Evolutionary conservation across 2,888 invertebrate species (phyloP).

Genomic region (Erannis defoliaria): DNA sequence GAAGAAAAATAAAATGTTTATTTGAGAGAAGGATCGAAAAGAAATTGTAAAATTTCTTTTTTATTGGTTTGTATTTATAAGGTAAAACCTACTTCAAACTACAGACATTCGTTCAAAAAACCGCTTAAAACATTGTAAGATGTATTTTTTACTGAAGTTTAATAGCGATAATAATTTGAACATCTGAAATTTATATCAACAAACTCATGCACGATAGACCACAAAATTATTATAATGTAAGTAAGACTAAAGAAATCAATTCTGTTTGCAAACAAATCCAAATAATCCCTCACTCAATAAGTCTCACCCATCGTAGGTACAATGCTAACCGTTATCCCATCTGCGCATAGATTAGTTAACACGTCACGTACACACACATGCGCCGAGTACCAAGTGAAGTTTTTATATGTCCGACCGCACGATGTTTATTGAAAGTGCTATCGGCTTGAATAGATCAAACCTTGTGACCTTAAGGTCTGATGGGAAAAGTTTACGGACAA

Average conservation of each 20-base stretch:
- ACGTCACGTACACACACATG: constrained; percentile 74
- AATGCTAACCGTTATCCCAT: constrained; percentile 58
- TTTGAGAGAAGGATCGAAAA: not conserved
- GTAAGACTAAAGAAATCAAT: constrained; percentile 11
- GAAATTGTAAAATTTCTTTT: too few relatives aligned
- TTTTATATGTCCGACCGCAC: constrained; percentile 77
- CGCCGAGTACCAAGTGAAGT: constrained; percentile 68
- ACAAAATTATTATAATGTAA: too few relatives aligned
- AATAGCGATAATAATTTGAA: too few relatives aligned
- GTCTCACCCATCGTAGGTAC: constrained; percentile 56
- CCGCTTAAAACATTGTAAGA: too few relatives aligned
- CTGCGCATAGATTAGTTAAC: constrained; percentile 66
- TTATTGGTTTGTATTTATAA: too few relatives aligned
- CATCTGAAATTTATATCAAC: too few relatives aligned
- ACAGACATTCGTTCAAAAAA: too few relatives aligned
- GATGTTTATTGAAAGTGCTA: constrained; percentile 81
- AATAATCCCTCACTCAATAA: constrained; percentile 47
- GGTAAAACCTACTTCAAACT: too few relatives aligned
- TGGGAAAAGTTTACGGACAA: constrained; percentile 47
- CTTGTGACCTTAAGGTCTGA: constrained; percentile 53
- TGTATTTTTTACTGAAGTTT: too few relatives aligned
- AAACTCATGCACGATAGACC: too few relatives aligned
- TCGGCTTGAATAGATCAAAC: constrained; percentile 71
- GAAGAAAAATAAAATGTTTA: constrained; percentile 1
- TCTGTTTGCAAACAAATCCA: constrained; percentile 42